Base-by-base conservation (phyloP, 2,113 vertebrate genomes). In the Neofelis nebulosa region DNA sequence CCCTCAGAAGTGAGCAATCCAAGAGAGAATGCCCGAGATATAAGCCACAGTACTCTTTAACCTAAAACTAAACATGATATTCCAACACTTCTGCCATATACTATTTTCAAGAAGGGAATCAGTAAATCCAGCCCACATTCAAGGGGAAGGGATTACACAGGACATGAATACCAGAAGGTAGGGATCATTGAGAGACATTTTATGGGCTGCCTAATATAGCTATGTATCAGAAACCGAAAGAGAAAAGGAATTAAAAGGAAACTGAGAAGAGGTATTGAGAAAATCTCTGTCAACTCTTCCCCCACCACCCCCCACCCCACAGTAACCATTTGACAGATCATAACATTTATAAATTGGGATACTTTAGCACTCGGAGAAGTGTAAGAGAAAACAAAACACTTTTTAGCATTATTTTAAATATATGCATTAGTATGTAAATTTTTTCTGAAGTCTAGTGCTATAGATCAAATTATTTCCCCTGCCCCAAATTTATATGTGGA, bases 211-310 rank as follows among this genome's bases (percentile, higher is more conserved):
- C 61, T 80, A 13, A 15, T 15, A 31, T 9, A 93, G 41, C 12
- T 94, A 36, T 61, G 81, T 94, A 50, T 38, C n/a, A 97, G 73
- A 80, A 97, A 98, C 52, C 11, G 45, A 93, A 79, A 71, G 36
- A 18, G 9, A 94, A 78, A 90, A 93, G 18, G 3, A 73, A 55
- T 29, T 93, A 48, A 91, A 95, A 87, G 8, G 41, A 63, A 65
- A n/a, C 18, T 45, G 27, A 86, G 5, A 83, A 83, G 27, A 83
- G 38, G 15, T 63, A 63, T 41, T 63, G 57, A 41, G 36, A 83
- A 41, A 19, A 41, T 83, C 55, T 14, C 81, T 83, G 15, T 41
- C n/a, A 16, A 19, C 4, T 5, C 38, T 18, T 13, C 23, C 73
- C 38, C 3, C 41, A 45, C 1, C 8, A 8, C 45, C 13, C 1